Conservation (phyloP, 2,797 vertebrate species). For the Xyrichtys novacula region DNA sequence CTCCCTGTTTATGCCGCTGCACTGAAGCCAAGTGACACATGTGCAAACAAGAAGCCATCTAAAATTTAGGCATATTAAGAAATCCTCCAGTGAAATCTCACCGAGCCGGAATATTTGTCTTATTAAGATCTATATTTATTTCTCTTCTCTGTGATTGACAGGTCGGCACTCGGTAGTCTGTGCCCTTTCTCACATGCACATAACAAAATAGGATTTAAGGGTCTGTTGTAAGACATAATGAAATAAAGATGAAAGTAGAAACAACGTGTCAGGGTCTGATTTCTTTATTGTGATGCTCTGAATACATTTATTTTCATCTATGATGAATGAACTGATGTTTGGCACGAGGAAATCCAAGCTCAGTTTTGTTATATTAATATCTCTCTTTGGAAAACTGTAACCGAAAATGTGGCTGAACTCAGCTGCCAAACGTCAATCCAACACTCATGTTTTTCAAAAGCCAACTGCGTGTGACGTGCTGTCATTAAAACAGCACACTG, state of each 20-base stretch:
- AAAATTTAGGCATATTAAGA: slow-evolving; percentile 21
- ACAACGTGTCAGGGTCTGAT: slow-evolving; percentile 2
- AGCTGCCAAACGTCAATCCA: slow-evolving; percentile 39
- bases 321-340: slow-evolving; percentile 20
- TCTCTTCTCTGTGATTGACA: background rate
- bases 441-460: slow-evolving; percentile 14
- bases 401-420: slow-evolving; percentile 17
- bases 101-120: background rate
- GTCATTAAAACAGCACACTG: slow-evolving; percentile 45
- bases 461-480: slow-evolving; percentile 23
- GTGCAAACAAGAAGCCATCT: slow-evolving; percentile 67
- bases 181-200: background rate
- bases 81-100: background rate
- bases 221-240: background rate
- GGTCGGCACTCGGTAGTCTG: background rate
- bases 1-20: slow-evolving; percentile 57
- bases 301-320: slow-evolving; percentile 15
- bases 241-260: background rate
- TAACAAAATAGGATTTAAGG: background rate
- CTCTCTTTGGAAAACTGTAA: slow-evolving; percentile 4
- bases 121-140: background rate
- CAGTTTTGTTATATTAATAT: slow-evolving; percentile 21
- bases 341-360: background rate
- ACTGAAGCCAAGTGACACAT: slow-evolving; percentile 66
- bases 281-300: background rate